Conservation (phyloP, 2,113 vertebrate genomes). For the Pachypanchax playfairii region DNA sequence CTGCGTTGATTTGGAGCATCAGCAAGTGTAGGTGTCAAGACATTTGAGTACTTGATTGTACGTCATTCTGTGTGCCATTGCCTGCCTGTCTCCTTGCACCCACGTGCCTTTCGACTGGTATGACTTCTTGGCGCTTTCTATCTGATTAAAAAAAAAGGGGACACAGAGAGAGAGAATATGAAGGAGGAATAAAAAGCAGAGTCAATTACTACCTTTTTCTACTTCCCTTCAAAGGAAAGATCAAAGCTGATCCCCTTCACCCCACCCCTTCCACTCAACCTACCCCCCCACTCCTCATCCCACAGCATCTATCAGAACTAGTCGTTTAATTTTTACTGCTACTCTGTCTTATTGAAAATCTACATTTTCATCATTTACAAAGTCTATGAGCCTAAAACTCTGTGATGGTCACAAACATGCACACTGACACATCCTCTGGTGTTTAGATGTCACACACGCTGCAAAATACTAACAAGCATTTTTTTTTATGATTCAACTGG, state of each 20-base stretch:
- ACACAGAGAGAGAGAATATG: constrained; percentile 32
- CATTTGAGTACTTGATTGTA: background rate
- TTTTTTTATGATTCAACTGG: background rate
- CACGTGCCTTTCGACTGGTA: constrained; percentile 37
- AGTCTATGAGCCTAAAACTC: background rate
- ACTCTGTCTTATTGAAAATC: constrained; percentile 44
- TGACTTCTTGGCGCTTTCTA: constrained; percentile 41
- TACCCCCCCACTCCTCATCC: background rate
- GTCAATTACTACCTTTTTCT: constrained; percentile 70
- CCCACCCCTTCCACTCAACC: constrained; percentile 2
- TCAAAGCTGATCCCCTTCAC: constrained; percentile 54
- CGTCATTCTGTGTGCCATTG: background rate
- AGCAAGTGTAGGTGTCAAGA: constrained; percentile 32
- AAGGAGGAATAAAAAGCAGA: constrained; percentile 58
- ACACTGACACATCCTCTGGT: background rate
- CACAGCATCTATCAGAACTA: constrained; percentile 28
- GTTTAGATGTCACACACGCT: background rate
- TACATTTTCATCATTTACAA: constrained; percentile 44
- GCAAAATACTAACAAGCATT: background rate
- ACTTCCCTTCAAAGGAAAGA: constrained; percentile 67
- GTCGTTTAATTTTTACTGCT: constrained; percentile 49
- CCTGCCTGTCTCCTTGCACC: constrained; percentile 20
- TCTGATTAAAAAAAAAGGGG: constrained; percentile 34
- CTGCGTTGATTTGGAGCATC: constrained; percentile 5
- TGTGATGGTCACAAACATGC: background rate